phyloP scores from a whole-genome alignment of 2,113 vertebrate genomes.

The Heterocephalus glaber region DNA sequence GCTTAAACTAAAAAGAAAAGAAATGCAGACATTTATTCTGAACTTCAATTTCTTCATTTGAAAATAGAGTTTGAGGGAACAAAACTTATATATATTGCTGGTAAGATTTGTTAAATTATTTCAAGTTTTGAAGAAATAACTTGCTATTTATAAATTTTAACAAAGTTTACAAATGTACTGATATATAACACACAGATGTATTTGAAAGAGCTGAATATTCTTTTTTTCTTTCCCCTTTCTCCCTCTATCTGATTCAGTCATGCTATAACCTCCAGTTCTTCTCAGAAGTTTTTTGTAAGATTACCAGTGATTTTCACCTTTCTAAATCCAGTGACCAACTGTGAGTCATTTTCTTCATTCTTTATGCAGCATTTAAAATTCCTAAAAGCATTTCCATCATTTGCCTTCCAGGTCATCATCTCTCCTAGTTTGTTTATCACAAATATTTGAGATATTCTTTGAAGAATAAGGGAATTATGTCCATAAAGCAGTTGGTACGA shows the following conservation, averaged over 20 bases:
- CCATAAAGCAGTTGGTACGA: neutral
- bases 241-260: neutral
- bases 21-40: neutral
- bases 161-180: no score
- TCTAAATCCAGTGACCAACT: neutral
- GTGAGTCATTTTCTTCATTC: conserved; percentile 39
- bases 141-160: conserved; percentile 29
- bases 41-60: neutral
- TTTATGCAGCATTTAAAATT: neutral
- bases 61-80: neutral
- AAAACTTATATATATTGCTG: neutral
- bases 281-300: neutral
- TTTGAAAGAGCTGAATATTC: neutral
- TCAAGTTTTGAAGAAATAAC: conserved; percentile 1
- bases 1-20: neutral
- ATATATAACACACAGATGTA: neutral
- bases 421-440: neutral
- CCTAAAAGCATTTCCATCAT: neutral
- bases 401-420: neutral
- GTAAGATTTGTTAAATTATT: neutral
- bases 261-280: neutral
- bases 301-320: neutral
- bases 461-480: neutral
- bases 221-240: neutral
- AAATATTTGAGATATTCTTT: neutral